phyloP scores from a whole-genome alignment of 2,888 invertebrate species.

The Sarcophaga caerulescens region DNA sequence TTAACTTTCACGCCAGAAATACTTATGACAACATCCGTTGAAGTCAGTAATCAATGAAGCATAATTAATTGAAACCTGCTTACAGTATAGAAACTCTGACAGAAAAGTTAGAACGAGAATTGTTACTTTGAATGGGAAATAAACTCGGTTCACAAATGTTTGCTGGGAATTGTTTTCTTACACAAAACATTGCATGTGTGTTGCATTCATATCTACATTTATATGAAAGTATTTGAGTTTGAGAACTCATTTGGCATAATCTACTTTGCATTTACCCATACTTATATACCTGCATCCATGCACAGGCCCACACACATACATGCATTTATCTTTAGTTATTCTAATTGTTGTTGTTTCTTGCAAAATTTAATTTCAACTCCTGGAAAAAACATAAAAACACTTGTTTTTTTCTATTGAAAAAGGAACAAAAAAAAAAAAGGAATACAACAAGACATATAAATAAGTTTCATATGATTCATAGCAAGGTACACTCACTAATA shows the following conservation, averaged over 20 bases:
- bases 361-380: slow-evolving; percentile 41
- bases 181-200: not conserved
- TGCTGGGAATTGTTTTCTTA: not conserved
- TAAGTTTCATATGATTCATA: slow-evolving; percentile 1
- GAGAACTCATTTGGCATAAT: slow-evolving; percentile 55
- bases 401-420: slow-evolving; percentile 1
- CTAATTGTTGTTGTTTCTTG: slow-evolving; percentile 5
- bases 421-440: not conserved
- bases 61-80: no score
- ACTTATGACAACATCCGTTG: no score
- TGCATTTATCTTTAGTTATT: slow-evolving; percentile 17
- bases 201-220: not conserved
- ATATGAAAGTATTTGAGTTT: slow-evolving; percentile 15
- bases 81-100: no score
- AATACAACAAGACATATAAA: slow-evolving; percentile 20
- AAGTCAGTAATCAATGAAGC: no score
- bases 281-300: not conserved
- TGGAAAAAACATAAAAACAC: slow-evolving; percentile 47
- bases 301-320: not conserved
- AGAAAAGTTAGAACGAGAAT: no score
- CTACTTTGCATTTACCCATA: slow-evolving; percentile 43
- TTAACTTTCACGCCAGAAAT: no score
- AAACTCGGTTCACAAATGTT: not conserved
- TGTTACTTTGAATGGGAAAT: no score
- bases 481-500: not conserved